Percentiles rank a stretch among this genome's conserved stretches.
Evolutionary conservation across 2,888 invertebrate species (phyloP).

Genomic region (Falcaria lacertinaria): DNA sequence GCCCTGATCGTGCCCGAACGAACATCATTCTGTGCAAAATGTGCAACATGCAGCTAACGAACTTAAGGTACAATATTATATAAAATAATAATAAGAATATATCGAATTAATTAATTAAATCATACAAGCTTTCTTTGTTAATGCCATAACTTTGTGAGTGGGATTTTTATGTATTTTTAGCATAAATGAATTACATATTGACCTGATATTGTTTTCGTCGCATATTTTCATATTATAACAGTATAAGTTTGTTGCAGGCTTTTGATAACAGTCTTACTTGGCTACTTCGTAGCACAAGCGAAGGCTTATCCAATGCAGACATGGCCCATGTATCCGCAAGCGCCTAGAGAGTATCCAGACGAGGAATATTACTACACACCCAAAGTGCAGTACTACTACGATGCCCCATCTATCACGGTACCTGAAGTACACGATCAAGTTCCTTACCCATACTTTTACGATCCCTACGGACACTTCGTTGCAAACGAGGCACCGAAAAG

Average conservation of each 20-base stretch:
- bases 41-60: constrained; percentile 58
- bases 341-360: constrained; percentile 70
- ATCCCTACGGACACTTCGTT: constrained; percentile 69
- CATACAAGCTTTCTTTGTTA: no score
- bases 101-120: no score
- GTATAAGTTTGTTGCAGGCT: constrained; percentile 60
- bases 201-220: no score
- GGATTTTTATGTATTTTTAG: no score
- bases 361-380: constrained; percentile 80
- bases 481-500: constrained; percentile 80
- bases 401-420: constrained; percentile 51
- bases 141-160: no score
- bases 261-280: constrained; percentile 58
- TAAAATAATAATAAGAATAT: no score
- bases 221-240: no score
- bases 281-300: constrained; percentile 70
- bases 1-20: constrained; percentile 41
- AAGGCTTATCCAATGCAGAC: constrained; percentile 65
- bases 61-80: constrained; percentile 67
- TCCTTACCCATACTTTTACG: constrained; percentile 67
- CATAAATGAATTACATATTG: no score
- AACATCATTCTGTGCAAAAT: constrained; percentile 49
- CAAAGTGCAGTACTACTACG: constrained; percentile 72
- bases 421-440: constrained; percentile 64
- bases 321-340: constrained; percentile 74